Evolutionary conservation across 2,888 invertebrate genomes (phyloP).

Genomic region (Pterostichus madidus): DNA sequence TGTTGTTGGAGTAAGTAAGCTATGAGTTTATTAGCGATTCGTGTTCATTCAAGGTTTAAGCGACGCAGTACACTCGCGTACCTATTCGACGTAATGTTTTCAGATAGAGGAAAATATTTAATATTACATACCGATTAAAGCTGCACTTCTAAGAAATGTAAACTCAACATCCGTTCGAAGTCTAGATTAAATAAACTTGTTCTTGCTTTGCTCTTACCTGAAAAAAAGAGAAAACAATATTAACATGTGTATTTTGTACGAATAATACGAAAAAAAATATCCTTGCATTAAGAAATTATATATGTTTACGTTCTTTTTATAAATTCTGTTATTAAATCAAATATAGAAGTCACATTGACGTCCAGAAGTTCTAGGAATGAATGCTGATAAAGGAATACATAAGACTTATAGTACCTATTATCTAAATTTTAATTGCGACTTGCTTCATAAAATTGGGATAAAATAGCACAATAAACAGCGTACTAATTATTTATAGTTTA

Average conservation of each 20-base stretch:
- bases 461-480: too few relatives aligned
- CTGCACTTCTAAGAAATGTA: conserved; percentile 17
- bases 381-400: too few relatives aligned
- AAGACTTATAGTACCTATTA: too few relatives aligned
- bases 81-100: conserved; percentile 24
- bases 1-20: not conserved
- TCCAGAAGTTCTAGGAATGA: too few relatives aligned
- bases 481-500: too few relatives aligned
- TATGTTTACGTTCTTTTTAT: too few relatives aligned
- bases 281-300: too few relatives aligned
- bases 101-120: conserved; percentile 5
- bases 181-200: conserved; percentile 18
- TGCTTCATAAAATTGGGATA: too few relatives aligned
- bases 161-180: conserved; percentile 11
- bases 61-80: conserved; percentile 7
- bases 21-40: not conserved
- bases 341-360: too few relatives aligned
- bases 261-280: not conserved
- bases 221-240: conserved; percentile 33
- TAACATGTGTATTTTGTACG: not conserved
- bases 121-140: conserved; percentile 40
- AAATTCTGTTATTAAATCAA: too few relatives aligned
- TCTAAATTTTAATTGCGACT: too few relatives aligned
- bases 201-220: conserved; percentile 29
- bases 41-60: conserved; percentile 27